phyloP scores from a whole-genome alignment of 2,113 vertebrate species.

The Epinephelus lanceolatus region DNA sequence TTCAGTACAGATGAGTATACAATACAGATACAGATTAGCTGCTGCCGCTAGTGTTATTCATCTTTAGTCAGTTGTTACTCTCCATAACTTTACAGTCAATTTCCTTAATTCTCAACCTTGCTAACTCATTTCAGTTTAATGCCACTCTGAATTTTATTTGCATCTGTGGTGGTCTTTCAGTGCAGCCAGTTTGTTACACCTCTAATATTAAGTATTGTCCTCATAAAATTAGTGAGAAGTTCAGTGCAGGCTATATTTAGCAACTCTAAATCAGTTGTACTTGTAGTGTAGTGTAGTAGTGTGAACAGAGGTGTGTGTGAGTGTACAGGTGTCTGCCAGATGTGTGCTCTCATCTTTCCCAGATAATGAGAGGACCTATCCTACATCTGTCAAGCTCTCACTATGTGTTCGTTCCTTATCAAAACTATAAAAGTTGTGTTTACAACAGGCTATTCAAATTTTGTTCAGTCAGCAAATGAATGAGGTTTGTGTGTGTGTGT shows the following conservation, averaged over 20 bases:
- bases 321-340: not conserved
- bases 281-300: slow-evolving; percentile 5
- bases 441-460: slow-evolving; percentile 44
- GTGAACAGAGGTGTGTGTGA: not conserved
- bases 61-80: not conserved
- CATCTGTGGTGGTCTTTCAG: not conserved
- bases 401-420: slow-evolving; percentile 33
- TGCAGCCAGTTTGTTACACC: not conserved
- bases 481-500: slow-evolving; percentile 10
- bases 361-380: slow-evolving; percentile 8
- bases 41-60: not conserved
- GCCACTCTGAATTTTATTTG: not conserved
- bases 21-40: no score
- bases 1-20: not conserved
- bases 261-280: not conserved
- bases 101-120: not conserved
- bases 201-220: not conserved
- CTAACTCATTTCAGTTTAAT: not conserved
- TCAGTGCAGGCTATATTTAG: not conserved
- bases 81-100: not conserved
- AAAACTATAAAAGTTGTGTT: slow-evolving; percentile 51
- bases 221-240: not conserved
- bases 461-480: slow-evolving; percentile 46
- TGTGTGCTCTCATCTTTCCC: not conserved
- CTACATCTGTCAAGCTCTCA: slow-evolving; percentile 15